Percentiles rank a stretch among this genome's conserved stretches.
Evolutionary conservation across 2,797 vertebrate species (phyloP).

Genomic region (Lutjanus argentimaculatus): DNA sequence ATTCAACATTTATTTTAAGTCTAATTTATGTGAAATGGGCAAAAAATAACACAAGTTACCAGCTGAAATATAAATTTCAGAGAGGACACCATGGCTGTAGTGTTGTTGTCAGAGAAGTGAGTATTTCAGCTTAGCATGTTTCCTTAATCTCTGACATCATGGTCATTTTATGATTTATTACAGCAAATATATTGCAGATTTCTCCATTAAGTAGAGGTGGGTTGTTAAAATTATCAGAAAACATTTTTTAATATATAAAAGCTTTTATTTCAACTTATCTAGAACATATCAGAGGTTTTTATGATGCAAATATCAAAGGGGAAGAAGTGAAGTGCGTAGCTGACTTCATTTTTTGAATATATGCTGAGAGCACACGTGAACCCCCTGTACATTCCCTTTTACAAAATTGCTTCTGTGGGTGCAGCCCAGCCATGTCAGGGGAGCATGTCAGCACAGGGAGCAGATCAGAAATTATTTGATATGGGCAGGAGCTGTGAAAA

Average conservation of each 20-base stretch:
- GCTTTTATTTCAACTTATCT: neutral
- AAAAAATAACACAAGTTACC: too few species aligned
- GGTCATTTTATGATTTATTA: too few species aligned
- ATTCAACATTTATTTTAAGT: too few species aligned
- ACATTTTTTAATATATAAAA: neutral
- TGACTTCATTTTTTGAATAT: neutral
- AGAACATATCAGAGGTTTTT: neutral
- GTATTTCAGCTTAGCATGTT: too few species aligned
- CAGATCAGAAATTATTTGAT: constrained; percentile 42
- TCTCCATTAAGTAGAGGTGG: neutral
- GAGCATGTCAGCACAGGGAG: constrained; percentile 1
- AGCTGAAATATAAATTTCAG: too few species aligned
- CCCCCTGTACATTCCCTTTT: neutral
- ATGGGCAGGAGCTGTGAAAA: constrained; percentile 41
- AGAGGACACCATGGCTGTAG: too few species aligned
- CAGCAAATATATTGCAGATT: too few species aligned
- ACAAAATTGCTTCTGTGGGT: neutral
- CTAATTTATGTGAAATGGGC: too few species aligned
- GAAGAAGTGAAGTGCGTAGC: neutral
- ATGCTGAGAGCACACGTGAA: neutral
- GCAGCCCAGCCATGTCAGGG: neutral
- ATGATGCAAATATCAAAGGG: neutral
- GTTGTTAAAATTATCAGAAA: neutral
- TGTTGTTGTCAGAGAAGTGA: too few species aligned
- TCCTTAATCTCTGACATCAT: too few species aligned